Percentiles rank a stretch among this genome's conserved stretches.
phyloP scores from a whole-genome alignment of 2,888 invertebrate species.

The Syritta pipiens region DNA sequence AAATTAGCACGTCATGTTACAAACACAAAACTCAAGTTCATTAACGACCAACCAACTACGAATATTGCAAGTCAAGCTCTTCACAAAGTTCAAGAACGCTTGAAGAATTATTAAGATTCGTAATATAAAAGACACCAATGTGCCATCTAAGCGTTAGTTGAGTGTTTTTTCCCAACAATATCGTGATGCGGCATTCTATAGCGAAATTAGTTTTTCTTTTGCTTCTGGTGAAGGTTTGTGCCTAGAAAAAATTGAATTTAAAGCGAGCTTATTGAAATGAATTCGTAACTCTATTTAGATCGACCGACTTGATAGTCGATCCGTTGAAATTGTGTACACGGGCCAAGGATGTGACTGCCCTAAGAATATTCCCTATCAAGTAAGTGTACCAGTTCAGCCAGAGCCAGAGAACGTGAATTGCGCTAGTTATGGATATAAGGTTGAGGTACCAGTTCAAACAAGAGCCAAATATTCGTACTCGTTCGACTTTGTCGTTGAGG shows the following conservation, averaged over 20 bases:
- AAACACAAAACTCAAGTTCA: constrained; percentile 38
- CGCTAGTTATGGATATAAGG: constrained; percentile 73
- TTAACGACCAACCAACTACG: not conserved
- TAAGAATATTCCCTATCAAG: constrained; percentile 72
- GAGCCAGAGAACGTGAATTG: constrained; percentile 59
- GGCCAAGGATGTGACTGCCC: constrained; percentile 75
- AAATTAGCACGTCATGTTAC: constrained; percentile 35
- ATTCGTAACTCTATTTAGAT: constrained; percentile 53
- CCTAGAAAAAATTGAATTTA: too few relatives aligned
- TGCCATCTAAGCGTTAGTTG: constrained; percentile 40
- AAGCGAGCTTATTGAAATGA: too few relatives aligned
- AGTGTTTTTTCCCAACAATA: constrained; percentile 27
- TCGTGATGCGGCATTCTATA: constrained; percentile 43
- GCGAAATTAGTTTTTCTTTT: constrained; percentile 45
- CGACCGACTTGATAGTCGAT: constrained; percentile 55
- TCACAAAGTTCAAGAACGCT: constrained; percentile 50
- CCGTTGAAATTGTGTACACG: constrained; percentile 74
- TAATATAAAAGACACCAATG: constrained; percentile 58
- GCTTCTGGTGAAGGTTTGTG: constrained; percentile 39
- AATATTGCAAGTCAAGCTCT: constrained; percentile 31
- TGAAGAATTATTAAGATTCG: constrained; percentile 3
- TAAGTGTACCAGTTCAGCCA: constrained; percentile 72
- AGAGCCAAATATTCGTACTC: constrained; percentile 74
- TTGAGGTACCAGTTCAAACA: constrained; percentile 72
- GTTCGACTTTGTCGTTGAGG: constrained; percentile 76